Evolutionary conservation across 2,888 invertebrate species (phyloP), one percentile per base, ranked within the genome.

Genomic region (Eupithecia pulchellata): DNA sequence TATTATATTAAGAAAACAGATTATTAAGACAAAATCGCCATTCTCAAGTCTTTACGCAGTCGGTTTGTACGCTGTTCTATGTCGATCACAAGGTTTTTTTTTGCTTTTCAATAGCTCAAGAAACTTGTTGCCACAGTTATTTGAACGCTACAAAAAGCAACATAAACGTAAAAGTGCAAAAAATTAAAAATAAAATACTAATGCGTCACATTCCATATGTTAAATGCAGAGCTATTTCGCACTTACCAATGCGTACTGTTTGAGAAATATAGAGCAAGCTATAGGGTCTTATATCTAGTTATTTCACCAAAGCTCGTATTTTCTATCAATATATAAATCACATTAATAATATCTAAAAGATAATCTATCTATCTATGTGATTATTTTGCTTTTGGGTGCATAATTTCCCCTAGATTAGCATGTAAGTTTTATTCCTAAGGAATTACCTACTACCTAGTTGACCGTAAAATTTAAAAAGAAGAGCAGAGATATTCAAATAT

Each of bases 171-270:
- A 52, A 65, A 42, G 61, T 29, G n/a, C 32, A 32, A 72, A 72
- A 65, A 68, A 62, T 42, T 64, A 13, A 60, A 65, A 61, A 68
- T 52, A 68, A 68, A 47, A 55, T 47, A n/a, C 20, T 39, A 39
- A 34, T 63, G 58, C 34, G 57, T 65, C 55, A 68, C 55, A 68
- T 66, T 55, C 67, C 52, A 32, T 67, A 61, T 61, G 67, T 65
- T 62, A 68, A 65, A 61, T 61, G 42, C 57, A 9, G 63, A 65
- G 57, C 57, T 71, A 71, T 68, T 71, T 36, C 42, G 68, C 57
- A 62, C 57, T 62, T 29, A 29, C 64, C 67, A 71, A 68, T 70
- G 65, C 55, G 64, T 20, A 11, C 13, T 64, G 39, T 17, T 1
- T 47, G 68, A 72, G 68, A 29, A 57, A n/a, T 55, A 8, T 29